Evolutionary conservation across 2,113 vertebrate genomes (phyloP).

Genomic region (Hypanus sabinus): DNA sequence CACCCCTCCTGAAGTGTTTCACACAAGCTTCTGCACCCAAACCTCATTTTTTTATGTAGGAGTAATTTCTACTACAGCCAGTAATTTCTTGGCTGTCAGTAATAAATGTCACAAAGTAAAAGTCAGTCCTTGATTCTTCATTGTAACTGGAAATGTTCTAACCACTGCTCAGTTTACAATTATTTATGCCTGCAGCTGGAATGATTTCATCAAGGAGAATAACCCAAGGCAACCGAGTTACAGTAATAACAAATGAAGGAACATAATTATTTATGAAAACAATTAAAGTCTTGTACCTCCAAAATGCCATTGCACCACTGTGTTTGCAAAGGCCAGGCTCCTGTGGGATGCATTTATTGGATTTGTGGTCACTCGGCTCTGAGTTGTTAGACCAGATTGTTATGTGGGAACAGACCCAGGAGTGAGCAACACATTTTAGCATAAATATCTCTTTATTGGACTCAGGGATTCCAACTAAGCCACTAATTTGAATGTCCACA

Average conservation of each 20-base stretch:
- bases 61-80: no score
- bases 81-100: not conserved
- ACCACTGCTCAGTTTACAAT: not conserved
- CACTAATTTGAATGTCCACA: not conserved
- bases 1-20: no score
- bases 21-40: no score
- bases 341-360: conserved; percentile 8
- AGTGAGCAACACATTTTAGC: not conserved
- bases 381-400: conserved; percentile 12
- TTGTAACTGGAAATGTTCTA: not conserved
- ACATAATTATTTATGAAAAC: not conserved
- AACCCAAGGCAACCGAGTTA: not conserved
- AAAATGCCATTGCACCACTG: not conserved
- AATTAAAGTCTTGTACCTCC: not conserved
- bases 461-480: not conserved
- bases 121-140: not conserved
- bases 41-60: no score
- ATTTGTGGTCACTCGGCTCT: conserved; percentile 15
- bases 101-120: not conserved
- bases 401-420: conserved; percentile 17
- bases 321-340: not conserved
- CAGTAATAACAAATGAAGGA: not conserved
- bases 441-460: conserved; percentile 27
- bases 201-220: not conserved
- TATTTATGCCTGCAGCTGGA: not conserved